These are phyloP conservation scores for Megathymus violae DNA, from an alignment of 1,140 invertebrate genomes.

Conservation along the genomic window DNA sequence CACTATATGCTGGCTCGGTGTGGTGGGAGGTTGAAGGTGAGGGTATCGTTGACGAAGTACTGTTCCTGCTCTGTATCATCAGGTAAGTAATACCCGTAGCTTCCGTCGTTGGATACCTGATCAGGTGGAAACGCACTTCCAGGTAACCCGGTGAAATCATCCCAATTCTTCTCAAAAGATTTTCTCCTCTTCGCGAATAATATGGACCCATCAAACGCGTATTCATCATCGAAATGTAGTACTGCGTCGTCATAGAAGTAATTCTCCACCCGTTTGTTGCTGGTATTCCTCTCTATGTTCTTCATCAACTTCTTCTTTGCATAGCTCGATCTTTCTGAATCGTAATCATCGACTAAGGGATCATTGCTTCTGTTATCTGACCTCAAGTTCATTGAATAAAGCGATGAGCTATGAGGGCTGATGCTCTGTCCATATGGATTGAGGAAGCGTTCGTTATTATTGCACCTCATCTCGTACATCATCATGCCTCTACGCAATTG, in stretches of 20 bases:
- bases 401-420: conserved; percentile 70
- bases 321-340: conserved; percentile 79
- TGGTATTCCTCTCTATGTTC: conserved; percentile 78
- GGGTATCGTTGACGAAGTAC: conserved; percentile 76
- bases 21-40: conserved; percentile 74
- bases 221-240: conserved; percentile 78
- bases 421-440: conserved; percentile 53
- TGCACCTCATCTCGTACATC: conserved; percentile 60
- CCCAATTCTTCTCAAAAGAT: conserved; percentile 69
- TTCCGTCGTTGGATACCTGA: conserved; percentile 77
- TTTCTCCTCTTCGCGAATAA: conserved; percentile 80
- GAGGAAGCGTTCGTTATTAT: conserved; percentile 56
- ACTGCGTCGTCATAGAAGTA: conserved; percentile 82
- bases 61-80: conserved; percentile 73
- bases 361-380: conserved; percentile 78
- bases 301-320: conserved; percentile 78
- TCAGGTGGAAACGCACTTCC: conserved; percentile 52
- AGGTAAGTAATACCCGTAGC: conserved; percentile 78
- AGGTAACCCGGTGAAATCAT: conserved; percentile 60
- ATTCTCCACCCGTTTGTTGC: conserved; percentile 60
- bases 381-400: conserved; percentile 73
- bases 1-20: conserved; percentile 78
- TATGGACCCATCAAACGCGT: conserved; percentile 78
- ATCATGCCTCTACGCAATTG: conserved; percentile 72
- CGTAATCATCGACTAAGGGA: conserved; percentile 78